Base-by-base conservation (phyloP, 2,113 vertebrate genomes). In the Asarcornis scutulata region DNA sequence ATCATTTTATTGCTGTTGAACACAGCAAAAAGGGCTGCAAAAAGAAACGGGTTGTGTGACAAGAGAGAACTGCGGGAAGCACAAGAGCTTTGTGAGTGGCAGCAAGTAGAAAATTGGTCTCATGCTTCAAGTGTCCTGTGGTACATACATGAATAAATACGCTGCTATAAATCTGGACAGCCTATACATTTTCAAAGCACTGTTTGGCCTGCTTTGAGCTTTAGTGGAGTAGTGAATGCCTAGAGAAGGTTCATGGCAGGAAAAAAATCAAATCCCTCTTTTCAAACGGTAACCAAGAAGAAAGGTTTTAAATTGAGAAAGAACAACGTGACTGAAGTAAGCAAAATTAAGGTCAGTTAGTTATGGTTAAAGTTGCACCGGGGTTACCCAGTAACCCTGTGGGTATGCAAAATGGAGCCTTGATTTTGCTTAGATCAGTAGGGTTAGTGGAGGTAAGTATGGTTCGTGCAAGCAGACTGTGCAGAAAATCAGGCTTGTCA, bases 241-340 rank as follows among this genome's bases (percentile, higher is more conserved):
- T 94, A 77, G 58, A 40, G 72, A 83, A 64, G 32, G 13, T 27
- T 73, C 2, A 58, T 25, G 40, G 58, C 71, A 83, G 62, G 58
- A 66, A 27, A 32, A 64, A 73, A 67, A 80, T 40, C 34, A 89
- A 83, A 88, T 66, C 13, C 56, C 38, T 78, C 4, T 71, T 89
- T 21, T 80, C n/a, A 88, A 44, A 21, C 9, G 15, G 23, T 44
- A 76, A 53, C 26, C 79, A 86, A 62, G 55, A 87, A 68, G 17
- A 80, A 89, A 66, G 27, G 8, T 55, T 78, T 77, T 90, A 94
- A 86, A 91, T 88, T 62, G 77, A 63, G 36, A 71, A 88, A 83
- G 7, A 83, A 31, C 12, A 50, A 40, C 86, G n/a, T 2, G 3
- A 80, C 0, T 32, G n/a, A 86, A 93, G n/a, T 59, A 77, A 83